Base-by-base conservation (phyloP, 2,113 vertebrate species). In the Hemichromis elongatus region DNA sequence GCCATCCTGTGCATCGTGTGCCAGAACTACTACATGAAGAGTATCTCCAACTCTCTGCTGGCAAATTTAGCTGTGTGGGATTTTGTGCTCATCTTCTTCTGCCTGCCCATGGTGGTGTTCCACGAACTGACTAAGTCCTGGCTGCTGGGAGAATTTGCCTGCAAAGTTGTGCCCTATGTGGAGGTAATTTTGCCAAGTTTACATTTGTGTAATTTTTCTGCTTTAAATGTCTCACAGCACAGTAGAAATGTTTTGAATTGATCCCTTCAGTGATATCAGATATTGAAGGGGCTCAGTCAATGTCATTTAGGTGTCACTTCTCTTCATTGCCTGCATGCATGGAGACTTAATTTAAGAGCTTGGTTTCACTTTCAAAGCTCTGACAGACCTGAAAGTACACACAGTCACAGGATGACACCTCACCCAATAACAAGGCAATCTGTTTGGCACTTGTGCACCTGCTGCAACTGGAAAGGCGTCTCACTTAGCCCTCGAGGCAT, bases 1-100 rank as follows among this genome's bases (percentile, higher is more conserved):
- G 97, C 98, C 28, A 98, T 99, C 90, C 97, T 99, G 96, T 99
- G 98, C 94, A 98, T 99, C 59, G 98, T 99, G 86, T 99, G 98
- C 89, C 98, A 99, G 90, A 99, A 99, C 95, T 99, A 99, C 95
- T 99, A 99, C 93, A 99, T 99, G 98, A 96, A 98, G 94, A 99
- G 98, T 94, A 99, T 99, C 95, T 99, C 98, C 88, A 99, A 99
- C 91, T 99, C 98, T 2, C 96, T 99, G 59, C 90, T 99, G 93
- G 98, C 98, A 82, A 99, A 99, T 85, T 87, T 99, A 92, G 98
- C 98, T 5, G 97, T 99, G 55, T 99, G 98, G 98, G 98, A 99
- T 95, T 99, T 99, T 84, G 96, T 97, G 37, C 96, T 99, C 86
- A 96, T 99, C 95, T 96, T 99, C 92, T 98, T 99, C 95, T 99